Conservation (phyloP, 2,888 invertebrate species). For the Macaria notata region DNA sequence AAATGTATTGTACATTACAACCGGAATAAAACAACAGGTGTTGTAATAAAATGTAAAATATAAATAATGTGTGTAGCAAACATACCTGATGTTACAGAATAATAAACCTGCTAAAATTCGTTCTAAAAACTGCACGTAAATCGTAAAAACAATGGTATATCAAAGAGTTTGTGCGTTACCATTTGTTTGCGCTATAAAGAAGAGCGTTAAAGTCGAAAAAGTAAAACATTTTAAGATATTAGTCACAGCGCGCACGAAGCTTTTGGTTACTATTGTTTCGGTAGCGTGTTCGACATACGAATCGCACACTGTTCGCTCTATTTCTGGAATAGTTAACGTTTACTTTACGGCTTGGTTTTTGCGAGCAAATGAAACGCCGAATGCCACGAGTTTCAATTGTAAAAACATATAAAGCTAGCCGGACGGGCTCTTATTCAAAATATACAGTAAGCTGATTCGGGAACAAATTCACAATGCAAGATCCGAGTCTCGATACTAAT, state of each 20-base stretch:
- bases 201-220: constrained; percentile 50
- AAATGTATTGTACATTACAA: constrained; percentile 8
- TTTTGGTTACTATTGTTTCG: constrained; percentile 65
- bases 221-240: constrained; percentile 65
- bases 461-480: constrained; percentile 30
- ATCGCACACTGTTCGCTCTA: constrained; percentile 65
- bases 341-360: constrained; percentile 63
- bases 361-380: constrained; percentile 55
- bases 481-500: constrained; percentile 28
- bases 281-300: constrained; percentile 64
- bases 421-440: constrained; percentile 16
- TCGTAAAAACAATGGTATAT: constrained; percentile 39
- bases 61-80: constrained; percentile 15
- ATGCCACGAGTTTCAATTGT: constrained; percentile 47
- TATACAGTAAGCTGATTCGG: constrained; percentile 29
- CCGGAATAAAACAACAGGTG: constrained; percentile 21
- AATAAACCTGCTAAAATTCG: constrained; percentile 35
- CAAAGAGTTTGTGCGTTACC: constrained; percentile 44
- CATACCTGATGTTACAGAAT: constrained; percentile 21
- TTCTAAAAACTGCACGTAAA: constrained; percentile 35
- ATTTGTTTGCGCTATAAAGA: constrained; percentile 52
- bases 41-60: constrained; percentile 22
- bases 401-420: constrained; percentile 34
- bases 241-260: constrained; percentile 55
- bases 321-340: constrained; percentile 65